A percentile compares a stretch with the other conserved stretches of the same genome.
Conservation (phyloP, 1,140 invertebrate genomes). For the Anagrus nilaparvatae region DNA sequence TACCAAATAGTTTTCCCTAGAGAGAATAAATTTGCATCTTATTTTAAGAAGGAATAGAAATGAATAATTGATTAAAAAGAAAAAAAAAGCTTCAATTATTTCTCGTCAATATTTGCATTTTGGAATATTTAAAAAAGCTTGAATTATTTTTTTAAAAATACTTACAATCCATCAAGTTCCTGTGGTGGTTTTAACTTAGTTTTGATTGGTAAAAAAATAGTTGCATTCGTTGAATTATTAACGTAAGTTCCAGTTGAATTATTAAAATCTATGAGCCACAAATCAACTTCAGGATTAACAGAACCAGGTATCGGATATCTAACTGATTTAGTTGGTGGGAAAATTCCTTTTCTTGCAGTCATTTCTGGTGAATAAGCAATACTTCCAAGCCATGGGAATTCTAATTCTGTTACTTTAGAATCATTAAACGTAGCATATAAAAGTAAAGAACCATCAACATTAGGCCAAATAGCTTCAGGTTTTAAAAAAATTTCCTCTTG, state of each 20-base stretch:
- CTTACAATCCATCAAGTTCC: constrained; percentile 61
- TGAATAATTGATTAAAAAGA: no score
- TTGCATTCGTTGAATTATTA: constrained; percentile 20
- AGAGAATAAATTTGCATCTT: no score
- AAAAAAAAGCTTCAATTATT: no score
- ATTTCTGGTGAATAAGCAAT: constrained; percentile 24
- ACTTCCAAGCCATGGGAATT: constrained; percentile 64
- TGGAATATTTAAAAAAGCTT: no score
- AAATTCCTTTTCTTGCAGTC: constrained; percentile 37
- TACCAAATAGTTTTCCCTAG: constrained; percentile 85
- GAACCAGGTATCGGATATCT: constrained; percentile 78
- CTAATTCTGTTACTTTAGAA: constrained; percentile 45
- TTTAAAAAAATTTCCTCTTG: constrained; percentile 73
- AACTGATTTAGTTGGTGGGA: constrained; percentile 64
- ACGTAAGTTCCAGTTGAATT: constrained; percentile 42
- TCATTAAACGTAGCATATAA: constrained; percentile 85
- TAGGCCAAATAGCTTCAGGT: constrained; percentile 75
- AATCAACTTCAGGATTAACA: constrained; percentile 66
- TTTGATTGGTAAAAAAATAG: constrained; percentile 35
- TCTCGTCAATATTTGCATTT: no score
- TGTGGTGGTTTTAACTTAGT: constrained; percentile 58
- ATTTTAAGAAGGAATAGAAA: neutral
- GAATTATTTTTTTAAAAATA: constrained; percentile 13
- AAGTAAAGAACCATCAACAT: constrained; percentile 66
- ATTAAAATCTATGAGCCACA: constrained; percentile 70